Conservation (phyloP, 92 coral and sea anemone species). For the Bergia sp. region DNA sequence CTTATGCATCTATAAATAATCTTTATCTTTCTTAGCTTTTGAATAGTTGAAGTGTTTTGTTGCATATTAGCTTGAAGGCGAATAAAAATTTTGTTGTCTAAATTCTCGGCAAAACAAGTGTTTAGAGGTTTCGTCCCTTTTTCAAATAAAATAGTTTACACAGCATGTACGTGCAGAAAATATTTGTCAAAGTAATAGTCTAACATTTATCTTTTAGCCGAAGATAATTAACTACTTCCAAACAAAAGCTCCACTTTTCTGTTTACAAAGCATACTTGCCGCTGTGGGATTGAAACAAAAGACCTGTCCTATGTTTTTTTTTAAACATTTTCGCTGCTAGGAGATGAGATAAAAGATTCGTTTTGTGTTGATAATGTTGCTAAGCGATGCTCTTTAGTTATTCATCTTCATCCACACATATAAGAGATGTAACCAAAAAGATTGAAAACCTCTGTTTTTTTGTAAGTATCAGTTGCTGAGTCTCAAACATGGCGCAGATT, state of each 20-base stretch:
- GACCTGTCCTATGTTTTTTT: not conserved
- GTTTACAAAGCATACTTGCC: not conserved
- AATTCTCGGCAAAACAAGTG: not conserved
- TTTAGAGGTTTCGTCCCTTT: no score
- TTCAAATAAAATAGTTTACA: not conserved
- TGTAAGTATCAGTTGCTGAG: not conserved
- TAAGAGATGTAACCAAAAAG: not conserved
- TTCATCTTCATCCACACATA: constrained; percentile 1
- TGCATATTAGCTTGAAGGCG: not conserved
- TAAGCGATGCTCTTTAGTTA: constrained; percentile 3
- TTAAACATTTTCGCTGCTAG: not conserved
- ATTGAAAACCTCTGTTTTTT: not conserved
- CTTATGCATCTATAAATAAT: no score
- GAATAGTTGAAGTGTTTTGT: no score
- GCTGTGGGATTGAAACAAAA: not conserved
- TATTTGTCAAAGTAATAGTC: not conserved
- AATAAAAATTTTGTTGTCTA: no score
- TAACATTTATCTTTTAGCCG: not conserved
- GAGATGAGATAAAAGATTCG: not conserved
- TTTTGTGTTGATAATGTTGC: constrained; percentile 6
- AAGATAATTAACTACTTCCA: not conserved
- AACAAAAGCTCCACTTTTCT: not conserved
- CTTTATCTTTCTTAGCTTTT: not conserved
- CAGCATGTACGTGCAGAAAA: not conserved
- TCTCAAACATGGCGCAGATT: constrained; percentile 28